Base-by-base conservation (phyloP, 2,113 vertebrate species). In the Chaetodon trifascialis region DNA sequence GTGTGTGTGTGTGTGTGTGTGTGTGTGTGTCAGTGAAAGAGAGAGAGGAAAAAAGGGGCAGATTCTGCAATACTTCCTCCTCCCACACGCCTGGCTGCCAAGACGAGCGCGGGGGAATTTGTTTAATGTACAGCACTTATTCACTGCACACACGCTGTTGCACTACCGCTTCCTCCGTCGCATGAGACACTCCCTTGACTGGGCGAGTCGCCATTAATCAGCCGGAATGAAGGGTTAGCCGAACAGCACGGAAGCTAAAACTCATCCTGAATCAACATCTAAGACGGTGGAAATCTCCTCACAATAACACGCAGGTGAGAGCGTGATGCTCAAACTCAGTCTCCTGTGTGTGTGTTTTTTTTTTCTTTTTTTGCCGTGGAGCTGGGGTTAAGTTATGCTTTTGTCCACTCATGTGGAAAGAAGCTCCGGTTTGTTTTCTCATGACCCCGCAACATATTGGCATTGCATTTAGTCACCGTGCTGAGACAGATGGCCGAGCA, bases 401-500 rank as follows among this genome's bases (percentile, higher is more conserved):
- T 77, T 1, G 30, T 90, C 82, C 92, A 77, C 80, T 85, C 88
- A 86, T 85, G 86, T 80, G 86, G 87, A 91, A 88, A 89, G 83
- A 72, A 76, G 83, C 81, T 84, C 86, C 36, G 79, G 88, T 92
- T 92, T 93, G 86, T 92, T 92, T 94, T 94, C 93, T 93, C 94
- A 85, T 92, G 90, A 94, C 93, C 92, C 91, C 87, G 91, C 89
- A 93, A 93, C 93, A 92, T 90, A 90, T 89, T 95, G 95, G 94
- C 94, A 90, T 88, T 80, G 90, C 80, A 85, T 89, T 83, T 82
- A 90, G 92, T 93, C 89, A 89, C 91, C 84, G 89, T 87, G 89
- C 80, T 78, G 91, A 78, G 93, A 94, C 95, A 96, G 95, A 96
- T 96, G 95, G 95, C 81, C n/a, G 47, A 94, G 89, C 95, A 91